Percentiles rank a stretch among this genome's conserved stretches.
phyloP scores from a whole-genome alignment of 1,140 invertebrate species.

The Tetragonula clypearis region DNA sequence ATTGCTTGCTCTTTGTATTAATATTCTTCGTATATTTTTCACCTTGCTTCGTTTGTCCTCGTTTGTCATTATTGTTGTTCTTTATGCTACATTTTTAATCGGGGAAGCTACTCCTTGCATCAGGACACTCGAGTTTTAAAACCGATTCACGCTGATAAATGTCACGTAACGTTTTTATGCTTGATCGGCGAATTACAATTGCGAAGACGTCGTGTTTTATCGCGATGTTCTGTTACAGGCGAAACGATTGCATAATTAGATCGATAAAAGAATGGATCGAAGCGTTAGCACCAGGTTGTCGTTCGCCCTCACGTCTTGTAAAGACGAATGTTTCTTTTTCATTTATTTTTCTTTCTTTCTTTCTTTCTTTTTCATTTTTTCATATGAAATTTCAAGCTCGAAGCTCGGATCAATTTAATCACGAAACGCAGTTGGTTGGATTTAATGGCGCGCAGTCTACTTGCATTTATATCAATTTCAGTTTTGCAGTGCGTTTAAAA shows the following conservation, averaged over 20 bases:
- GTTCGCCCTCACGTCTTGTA: not conserved
- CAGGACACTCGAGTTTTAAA: not conserved
- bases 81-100: too few species aligned
- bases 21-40: too few species aligned
- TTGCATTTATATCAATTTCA: not conserved
- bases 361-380: not conserved
- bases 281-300: not conserved
- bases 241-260: conserved; percentile 34
- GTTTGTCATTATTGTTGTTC: too few species aligned
- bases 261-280: not conserved
- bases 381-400: not conserved
- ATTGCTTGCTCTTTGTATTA: too few species aligned
- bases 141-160: not conserved
- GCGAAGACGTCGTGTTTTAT: conserved; percentile 26
- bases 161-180: conserved; percentile 3
- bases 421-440: too few species aligned
- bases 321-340: too few species aligned
- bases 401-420: not conserved
- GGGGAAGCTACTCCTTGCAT: too few species aligned
- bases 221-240: not conserved
- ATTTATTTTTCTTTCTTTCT: too few species aligned
- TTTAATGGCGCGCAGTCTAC: not conserved
- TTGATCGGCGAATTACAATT: conserved; percentile 23
- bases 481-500: not conserved
- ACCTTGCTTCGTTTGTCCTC: too few species aligned